Base-by-base conservation (phyloP, 1,140 invertebrate species). In the Nephila pilipes region DNA sequence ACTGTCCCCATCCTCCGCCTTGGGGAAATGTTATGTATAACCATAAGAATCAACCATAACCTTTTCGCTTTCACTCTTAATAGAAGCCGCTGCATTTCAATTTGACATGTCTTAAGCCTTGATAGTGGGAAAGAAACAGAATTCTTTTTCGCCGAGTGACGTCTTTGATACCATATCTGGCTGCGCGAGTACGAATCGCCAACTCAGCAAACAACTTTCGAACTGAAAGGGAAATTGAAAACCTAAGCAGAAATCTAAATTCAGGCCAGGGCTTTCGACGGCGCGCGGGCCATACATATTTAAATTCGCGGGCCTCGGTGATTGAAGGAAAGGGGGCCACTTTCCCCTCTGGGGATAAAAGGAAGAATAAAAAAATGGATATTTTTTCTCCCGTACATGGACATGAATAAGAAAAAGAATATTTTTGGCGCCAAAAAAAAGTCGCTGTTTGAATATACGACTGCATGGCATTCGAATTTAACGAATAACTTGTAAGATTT, bases 221-320 rank as follows among this genome's bases (percentile, higher is more conserved):
- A 46, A 83, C 79, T 81, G 89, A 91, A 83, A 83, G 58, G 89
- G 79, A 91, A 91, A 91, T 91, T 91, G 89, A 91, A 91, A 91
- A 91, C 79, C 89, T 91, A 91, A 91, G 89, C 89, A 91, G 79
- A 91, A 91, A 91, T 91, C 75, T 91, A 91, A 91, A 91, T 91
- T 91, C 89, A 91, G 89, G 63, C 89, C 55, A 32, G 54, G 25
- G 38, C 60, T 14, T 89, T 38, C 29, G 20, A 18, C 60, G 38
- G n/a, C 20, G 25, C 60, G 14, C 32, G 58, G 54, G 87, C 55
- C 79, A 91, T 91, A 91, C 89, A 91, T 91, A 91, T 91, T 91
- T 91, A 91, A 91, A 91, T 91, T 91, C 79, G 79, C 8, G 75
- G 38, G 57, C 60, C 38, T 58, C 75, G 25, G 63, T 91, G 75